Evolutionary conservation across 2,797 vertebrate species (phyloP).

Genomic region (Astyanax mexicanus): DNA sequence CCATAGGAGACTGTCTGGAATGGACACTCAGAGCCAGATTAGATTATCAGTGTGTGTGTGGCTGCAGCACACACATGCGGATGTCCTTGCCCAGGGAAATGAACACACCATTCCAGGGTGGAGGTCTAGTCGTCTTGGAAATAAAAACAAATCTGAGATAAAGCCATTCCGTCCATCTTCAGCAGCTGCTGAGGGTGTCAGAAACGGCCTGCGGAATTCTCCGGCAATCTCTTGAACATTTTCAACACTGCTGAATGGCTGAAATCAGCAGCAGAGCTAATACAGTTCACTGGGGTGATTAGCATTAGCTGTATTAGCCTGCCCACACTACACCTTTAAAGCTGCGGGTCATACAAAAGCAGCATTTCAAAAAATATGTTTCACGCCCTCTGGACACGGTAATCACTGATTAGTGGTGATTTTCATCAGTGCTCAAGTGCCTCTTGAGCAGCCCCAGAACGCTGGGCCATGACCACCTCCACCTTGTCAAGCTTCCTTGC

Average conservation of each 20-base stretch:
- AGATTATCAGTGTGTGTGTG: constrained; percentile 57
- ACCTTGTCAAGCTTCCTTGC: constrained; percentile 13
- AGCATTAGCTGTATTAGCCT: background rate
- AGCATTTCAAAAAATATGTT: constrained; percentile 35
- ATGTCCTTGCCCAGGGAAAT: constrained; percentile 65
- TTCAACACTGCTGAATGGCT: background rate
- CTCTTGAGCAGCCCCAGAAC: constrained; percentile 16
- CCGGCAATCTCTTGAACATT: background rate
- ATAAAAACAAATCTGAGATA: constrained; percentile 60
- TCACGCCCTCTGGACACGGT: constrained; percentile 6
- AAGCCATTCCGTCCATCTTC: constrained; percentile 37
- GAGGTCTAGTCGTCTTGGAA: constrained; percentile 60
- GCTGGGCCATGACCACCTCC: constrained; percentile 30
- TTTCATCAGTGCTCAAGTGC: constrained; percentile 52
- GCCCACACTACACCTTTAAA: constrained; percentile 9
- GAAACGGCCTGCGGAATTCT: background rate
- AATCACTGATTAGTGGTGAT: constrained; percentile 51
- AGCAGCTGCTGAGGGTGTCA: constrained; percentile 8
- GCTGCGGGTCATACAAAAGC: constrained; percentile 20
- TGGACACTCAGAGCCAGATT: constrained; percentile 50
- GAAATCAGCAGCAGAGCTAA: background rate
- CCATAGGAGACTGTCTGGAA: constrained; percentile 30
- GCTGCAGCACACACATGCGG: constrained; percentile 54
- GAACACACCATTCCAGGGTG: constrained; percentile 59
- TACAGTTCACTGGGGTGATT: background rate